Conservation (phyloP, 1,140 invertebrate genomes). For the Platorchestia sp. region DNA sequence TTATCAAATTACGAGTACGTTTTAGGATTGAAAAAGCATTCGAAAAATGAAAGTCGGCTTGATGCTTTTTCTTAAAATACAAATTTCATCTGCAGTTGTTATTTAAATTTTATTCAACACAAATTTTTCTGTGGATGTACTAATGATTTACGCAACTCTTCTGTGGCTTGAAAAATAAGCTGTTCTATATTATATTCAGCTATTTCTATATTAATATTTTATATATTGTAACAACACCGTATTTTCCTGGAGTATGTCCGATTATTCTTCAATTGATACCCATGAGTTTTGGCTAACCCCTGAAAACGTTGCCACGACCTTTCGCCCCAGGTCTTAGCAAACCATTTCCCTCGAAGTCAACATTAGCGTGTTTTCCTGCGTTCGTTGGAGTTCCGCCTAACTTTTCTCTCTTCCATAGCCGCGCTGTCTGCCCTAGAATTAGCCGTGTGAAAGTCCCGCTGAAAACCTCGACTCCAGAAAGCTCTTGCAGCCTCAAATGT, state of each 20-base stretch:
- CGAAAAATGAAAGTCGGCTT: background rate
- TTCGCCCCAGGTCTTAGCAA: background rate
- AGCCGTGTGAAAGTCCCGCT: background rate
- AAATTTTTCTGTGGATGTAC: background rate
- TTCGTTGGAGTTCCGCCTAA: background rate
- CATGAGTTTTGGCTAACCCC: background rate
- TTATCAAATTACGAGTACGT: background rate
- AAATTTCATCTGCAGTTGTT: background rate
- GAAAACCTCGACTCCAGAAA: background rate
- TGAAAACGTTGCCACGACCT: background rate
- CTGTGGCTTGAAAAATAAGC: background rate
- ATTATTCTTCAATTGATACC: background rate
- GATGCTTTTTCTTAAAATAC: background rate
- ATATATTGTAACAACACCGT: too few species aligned
- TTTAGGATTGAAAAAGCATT: background rate
- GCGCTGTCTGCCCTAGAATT: background rate
- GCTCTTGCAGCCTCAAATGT: background rate
- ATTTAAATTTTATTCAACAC: background rate
- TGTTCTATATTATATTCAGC: too few species aligned
- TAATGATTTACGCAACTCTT: background rate
- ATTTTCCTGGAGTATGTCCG: too few species aligned
- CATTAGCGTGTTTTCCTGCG: background rate
- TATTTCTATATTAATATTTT: too few species aligned
- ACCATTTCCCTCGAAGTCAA: background rate
- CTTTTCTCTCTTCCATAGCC: background rate